These are phyloP conservation scores for Podargus strigoides DNA, from an alignment of 2,797 vertebrate species.

Conservation along the genomic window DNA sequence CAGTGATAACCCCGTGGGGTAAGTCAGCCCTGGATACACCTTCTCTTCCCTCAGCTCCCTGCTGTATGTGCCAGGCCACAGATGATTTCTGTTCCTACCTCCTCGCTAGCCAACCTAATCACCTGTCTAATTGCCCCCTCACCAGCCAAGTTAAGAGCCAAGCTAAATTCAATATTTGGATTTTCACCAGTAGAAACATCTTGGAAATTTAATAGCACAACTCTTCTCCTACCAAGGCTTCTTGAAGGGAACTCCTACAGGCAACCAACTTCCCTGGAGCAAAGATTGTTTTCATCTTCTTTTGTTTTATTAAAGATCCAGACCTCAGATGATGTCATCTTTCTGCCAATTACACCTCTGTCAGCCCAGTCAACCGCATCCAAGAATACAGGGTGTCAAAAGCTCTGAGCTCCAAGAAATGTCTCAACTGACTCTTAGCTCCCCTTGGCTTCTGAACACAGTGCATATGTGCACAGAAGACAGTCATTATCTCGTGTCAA, in stretches of 20 bases:
- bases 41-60: background rate
- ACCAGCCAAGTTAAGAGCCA: background rate
- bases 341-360: background rate
- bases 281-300: background rate
- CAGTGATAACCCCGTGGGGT: too few species aligned
- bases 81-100: background rate
- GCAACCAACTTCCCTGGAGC: background rate
- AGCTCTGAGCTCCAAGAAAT: background rate
- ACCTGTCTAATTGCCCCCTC: background rate
- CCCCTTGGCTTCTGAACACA: background rate
- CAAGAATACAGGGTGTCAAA: background rate
- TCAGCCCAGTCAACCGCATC: background rate
- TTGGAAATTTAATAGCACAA: background rate
- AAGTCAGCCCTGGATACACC: background rate
- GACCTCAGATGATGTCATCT: background rate
- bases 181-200: background rate
- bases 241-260: background rate
- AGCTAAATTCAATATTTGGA: background rate
- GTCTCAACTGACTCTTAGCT: background rate
- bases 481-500: background rate
- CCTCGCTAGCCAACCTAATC: background rate
- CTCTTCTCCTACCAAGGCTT: background rate
- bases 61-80: background rate
- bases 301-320: slow-evolving; percentile 10
- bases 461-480: background rate